Base-by-base conservation (phyloP, 2,888 invertebrate species). In the Brachyopa scutellaris region DNA sequence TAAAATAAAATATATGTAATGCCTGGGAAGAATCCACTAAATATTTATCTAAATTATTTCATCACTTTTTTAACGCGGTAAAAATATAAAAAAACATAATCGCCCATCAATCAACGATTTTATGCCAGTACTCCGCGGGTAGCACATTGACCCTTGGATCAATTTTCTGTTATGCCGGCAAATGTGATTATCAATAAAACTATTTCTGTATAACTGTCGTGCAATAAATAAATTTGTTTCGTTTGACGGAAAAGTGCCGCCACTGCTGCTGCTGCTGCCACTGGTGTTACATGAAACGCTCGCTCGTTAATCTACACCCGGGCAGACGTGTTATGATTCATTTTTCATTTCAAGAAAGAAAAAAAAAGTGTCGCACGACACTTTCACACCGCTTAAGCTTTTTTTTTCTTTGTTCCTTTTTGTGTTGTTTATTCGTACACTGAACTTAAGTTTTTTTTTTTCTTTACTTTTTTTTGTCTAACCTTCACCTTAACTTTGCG, bases 281-380 rank as follows among this genome's bases (percentile, higher is more conserved):
- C 47, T 29, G 31, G 64, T 17, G 72, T 72, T 61, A 72, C 66
- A 72, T 79, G 72, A 72, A 36, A 5, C 26, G 26, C 26, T 47
- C 51, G 64, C 21, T 49, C 62, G 62, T 69, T 62, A 77, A 55
- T 70, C 57, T 57, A 70, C 77, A 70, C 70, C 57, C 33, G 69
- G 9, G 49, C 40, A 38, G 53, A 61, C 42, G 29, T 59, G 74
- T 80, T 80, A 64, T 74, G 80, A 80, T 62, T 80, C 67, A 80
- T 53, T 61, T 78, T 70, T 42, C 31, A 66, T 49, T 38, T 21
- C 42, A 40, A 31, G 31, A 31, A 47, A 40, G 42, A 49, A 19
- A 62, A 36, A 21, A 66, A 78, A 72, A 67, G 23, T 80, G 74
- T 80, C 62, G 80, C 80, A 80, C 79, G 73, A 69, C 80, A 80